A percentile compares a stretch with the other conserved stretches of the same genome.
These are phyloP conservation scores for human (Homo sapiens) DNA, from an alignment of 2,113 vertebrate species.

Conservation along the genomic window GRCh38 chr14:105094501-105095000, in stretches of 20 bases:
- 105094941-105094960: neutral
- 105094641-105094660: neutral
- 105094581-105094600: neutral
- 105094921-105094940: neutral
- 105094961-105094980: neutral
- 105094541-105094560: neutral
- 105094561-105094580: neutral
- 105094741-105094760: neutral
- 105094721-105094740: too few relatives aligned
- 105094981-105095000: neutral
- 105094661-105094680: neutral
- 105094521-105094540: neutral
- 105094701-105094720: rapidly evolving
- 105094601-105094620: neutral
- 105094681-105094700: rapidly evolving
- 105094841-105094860: neutral
- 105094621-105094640: neutral
- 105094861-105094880: neutral
- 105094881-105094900: neutral
- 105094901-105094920: neutral
- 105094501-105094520: neutral
- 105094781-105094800: rapidly evolving
- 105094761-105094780: rapidly evolving
- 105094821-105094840: neutral
- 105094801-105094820: rapidly evolving